phyloP scores from a whole-genome alignment of 2,888 invertebrate species.

The Mythimna vitellina region DNA sequence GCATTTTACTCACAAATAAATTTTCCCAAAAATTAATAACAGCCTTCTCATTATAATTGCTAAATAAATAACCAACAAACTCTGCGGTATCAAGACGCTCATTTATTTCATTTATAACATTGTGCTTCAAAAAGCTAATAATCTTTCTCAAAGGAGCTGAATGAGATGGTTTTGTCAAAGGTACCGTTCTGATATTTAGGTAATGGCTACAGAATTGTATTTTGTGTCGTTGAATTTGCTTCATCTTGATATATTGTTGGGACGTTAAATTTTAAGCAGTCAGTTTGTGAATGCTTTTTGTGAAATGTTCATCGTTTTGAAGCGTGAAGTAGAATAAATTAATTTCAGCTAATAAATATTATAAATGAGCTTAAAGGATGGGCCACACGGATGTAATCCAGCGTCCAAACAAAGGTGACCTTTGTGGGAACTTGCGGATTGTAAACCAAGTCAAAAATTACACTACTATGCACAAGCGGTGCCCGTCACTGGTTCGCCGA shows the following conservation, averaged over 20 bases:
- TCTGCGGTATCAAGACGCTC: conserved; percentile 32
- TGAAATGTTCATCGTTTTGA: conserved; percentile 1
- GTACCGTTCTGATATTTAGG: conserved; percentile 30
- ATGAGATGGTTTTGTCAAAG: conserved; percentile 48
- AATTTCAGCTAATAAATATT: neutral
- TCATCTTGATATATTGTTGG: conserved; percentile 11
- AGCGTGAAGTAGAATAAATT: conserved; percentile 6
- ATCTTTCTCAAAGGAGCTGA: conserved; percentile 52
- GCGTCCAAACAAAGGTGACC: too few species aligned
- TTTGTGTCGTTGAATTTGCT: conserved; percentile 18
- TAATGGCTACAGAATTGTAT: conserved; percentile 26
- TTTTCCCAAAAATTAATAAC: conserved; percentile 27
- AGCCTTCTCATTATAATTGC: conserved; percentile 12
- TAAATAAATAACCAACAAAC: conserved; percentile 39
- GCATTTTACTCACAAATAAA: neutral
- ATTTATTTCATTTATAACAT: conserved; percentile 56
- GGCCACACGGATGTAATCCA: too few species aligned
- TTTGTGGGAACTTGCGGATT: too few species aligned
- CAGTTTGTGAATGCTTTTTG: neutral
- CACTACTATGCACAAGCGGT: too few species aligned
- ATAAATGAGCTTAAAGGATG: too few species aligned
- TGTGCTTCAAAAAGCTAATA: conserved; percentile 57
- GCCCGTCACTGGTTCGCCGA: too few species aligned
- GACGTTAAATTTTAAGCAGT: conserved; percentile 16
- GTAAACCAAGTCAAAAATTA: too few species aligned